Evolutionary conservation across 2,888 invertebrate genomes (phyloP).

Genomic region (Oscheius myriophilus): DNA sequence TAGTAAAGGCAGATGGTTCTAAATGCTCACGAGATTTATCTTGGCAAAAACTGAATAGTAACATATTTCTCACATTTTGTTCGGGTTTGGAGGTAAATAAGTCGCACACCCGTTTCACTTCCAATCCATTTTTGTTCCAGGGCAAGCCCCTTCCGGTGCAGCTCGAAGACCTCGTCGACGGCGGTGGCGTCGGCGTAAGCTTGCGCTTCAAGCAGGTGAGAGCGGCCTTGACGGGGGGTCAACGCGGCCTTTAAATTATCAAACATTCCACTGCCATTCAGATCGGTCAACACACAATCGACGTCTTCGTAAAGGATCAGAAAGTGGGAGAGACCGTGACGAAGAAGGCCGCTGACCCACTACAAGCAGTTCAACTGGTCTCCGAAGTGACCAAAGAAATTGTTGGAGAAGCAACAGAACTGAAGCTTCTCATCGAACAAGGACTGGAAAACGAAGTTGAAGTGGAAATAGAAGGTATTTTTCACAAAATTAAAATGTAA

Average conservation of each 20-base stretch:
- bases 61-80: no score
- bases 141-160: constrained; percentile 57
- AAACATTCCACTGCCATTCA: constrained; percentile 12
- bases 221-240: not conserved
- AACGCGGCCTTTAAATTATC: not conserved
- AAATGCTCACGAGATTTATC: no score
- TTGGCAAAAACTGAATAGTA: no score
- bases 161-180: constrained; percentile 52
- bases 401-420: constrained; percentile 47
- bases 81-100: no score
- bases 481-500: not conserved
- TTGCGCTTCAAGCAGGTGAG: constrained; percentile 53
- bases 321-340: constrained; percentile 42
- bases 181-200: constrained; percentile 50
- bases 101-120: no score
- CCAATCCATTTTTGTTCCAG: not conserved
- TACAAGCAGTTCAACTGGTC: constrained; percentile 52
- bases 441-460: constrained; percentile 55
- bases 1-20: no score
- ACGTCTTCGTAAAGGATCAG: constrained; percentile 50
- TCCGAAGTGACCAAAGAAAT: constrained; percentile 37
- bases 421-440: constrained; percentile 49
- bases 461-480: constrained; percentile 50
- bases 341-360: constrained; percentile 45
- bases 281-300: constrained; percentile 46